Evolutionary conservation across 1,140 invertebrate genomes (phyloP).

Genomic region (Mizuhopecten yessoensis): DNA sequence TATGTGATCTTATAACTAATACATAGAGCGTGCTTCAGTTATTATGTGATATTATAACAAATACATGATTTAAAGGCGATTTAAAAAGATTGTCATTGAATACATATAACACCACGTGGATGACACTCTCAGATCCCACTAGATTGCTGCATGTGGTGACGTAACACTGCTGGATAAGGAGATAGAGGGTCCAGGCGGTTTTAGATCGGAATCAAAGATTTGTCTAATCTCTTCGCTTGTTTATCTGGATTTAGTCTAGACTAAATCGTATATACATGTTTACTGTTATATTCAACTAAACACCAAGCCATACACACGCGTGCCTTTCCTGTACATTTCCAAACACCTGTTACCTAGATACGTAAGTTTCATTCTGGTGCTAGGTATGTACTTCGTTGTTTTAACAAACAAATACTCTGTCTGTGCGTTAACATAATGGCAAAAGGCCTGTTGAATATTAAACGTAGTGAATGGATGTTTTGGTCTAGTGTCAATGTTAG

Average conservation of each 20-base stretch:
- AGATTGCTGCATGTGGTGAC: background rate
- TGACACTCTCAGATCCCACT: background rate
- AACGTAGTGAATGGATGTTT: too few relatives aligned
- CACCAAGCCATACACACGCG: too few relatives aligned
- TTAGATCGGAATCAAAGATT: background rate
- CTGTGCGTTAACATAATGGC: too few relatives aligned
- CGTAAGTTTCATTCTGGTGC: too few relatives aligned
- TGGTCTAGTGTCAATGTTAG: too few relatives aligned
- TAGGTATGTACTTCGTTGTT: too few relatives aligned
- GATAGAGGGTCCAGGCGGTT: background rate
- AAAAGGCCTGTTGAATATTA: too few relatives aligned
- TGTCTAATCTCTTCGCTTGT: background rate
- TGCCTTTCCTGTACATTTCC: background rate
- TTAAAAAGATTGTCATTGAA: background rate
- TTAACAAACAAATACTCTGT: too few relatives aligned
- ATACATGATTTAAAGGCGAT: background rate
- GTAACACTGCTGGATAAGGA: background rate
- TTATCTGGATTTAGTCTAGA: background rate
- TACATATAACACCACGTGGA: background rate
- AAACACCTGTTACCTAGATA: too few relatives aligned
- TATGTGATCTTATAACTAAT: too few relatives aligned
- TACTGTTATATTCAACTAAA: too few relatives aligned
- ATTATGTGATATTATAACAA: background rate
- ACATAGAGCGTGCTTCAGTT: too few relatives aligned
- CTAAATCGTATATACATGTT: background rate